Evolutionary conservation across 2,888 invertebrate genomes (phyloP).

Genomic region (Tetanocera ferruginea): DNA sequence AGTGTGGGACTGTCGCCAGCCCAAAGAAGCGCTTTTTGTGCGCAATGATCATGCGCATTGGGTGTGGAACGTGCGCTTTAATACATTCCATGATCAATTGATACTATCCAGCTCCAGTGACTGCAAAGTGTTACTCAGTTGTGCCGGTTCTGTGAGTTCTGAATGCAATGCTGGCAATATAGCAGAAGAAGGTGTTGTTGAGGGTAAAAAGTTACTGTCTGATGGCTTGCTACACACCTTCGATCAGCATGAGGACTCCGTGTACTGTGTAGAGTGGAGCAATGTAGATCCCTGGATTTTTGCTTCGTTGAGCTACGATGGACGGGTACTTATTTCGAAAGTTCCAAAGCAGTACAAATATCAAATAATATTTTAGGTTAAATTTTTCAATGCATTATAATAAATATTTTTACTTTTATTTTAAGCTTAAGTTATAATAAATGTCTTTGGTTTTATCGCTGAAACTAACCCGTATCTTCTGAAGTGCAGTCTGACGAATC

Average conservation of each 20-base stretch:
- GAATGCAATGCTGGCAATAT: constrained; percentile 73
- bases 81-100: constrained; percentile 97
- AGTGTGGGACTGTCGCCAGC: constrained; percentile 95
- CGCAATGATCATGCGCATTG: constrained; percentile 90
- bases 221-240: constrained; percentile 93
- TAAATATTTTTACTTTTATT: constrained; percentile 9
- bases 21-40: constrained; percentile 82
- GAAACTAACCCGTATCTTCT: constrained; percentile 70
- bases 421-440: background rate
- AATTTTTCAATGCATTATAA: background rate
- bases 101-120: constrained; percentile 95
- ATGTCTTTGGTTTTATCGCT: constrained; percentile 2
- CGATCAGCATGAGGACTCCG: constrained; percentile 98
- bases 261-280: constrained; percentile 98
- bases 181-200: constrained; percentile 34
- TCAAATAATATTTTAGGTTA: constrained; percentile 82
- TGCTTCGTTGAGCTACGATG: constrained; percentile 97
- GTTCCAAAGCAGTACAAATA: constrained; percentile 96
- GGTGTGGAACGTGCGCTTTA: constrained; percentile 96
- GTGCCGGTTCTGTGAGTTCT: constrained; percentile 88
- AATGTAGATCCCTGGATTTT: constrained; percentile 98
- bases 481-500: constrained; percentile 78
- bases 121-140: constrained; percentile 89
- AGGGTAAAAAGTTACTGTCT: constrained; percentile 68
- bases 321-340: constrained; percentile 90